phyloP scores from a whole-genome alignment of 2,797 vertebrate genomes.

The Dermochelys coriacea region DNA sequence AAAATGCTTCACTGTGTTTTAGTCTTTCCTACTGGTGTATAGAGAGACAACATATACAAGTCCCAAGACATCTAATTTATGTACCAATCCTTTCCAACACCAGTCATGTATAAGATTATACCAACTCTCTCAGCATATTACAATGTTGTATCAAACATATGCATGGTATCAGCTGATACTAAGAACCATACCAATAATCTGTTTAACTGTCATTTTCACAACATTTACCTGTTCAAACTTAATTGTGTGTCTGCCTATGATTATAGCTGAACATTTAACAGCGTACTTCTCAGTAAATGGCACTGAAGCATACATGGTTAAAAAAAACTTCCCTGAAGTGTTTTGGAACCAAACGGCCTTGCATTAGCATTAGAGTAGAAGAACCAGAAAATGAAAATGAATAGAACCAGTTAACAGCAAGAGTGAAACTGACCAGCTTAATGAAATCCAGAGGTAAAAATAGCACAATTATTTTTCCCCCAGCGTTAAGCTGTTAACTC shows the following conservation, averaged over 20 bases:
- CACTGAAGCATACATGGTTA: neutral
- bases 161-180: neutral
- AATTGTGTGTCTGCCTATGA: neutral
- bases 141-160: neutral
- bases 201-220: neutral
- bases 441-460: neutral
- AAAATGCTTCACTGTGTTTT: neutral
- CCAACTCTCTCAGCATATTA: neutral
- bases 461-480: rapidly evolving
- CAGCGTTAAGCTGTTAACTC: neutral
- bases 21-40: neutral
- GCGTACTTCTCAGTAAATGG: neutral
- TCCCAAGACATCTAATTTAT: neutral
- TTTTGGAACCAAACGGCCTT: neutral
- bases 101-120: neutral
- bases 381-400: rapidly evolving
- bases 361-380: neutral
- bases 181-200: neutral
- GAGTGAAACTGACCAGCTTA: rapidly evolving
- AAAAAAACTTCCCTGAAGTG: neutral
- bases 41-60: neutral
- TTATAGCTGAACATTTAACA: neutral
- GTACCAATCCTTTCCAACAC: neutral
- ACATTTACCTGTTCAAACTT: neutral
- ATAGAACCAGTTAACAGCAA: neutral